Conservation (phyloP, 2,113 vertebrate genomes). For the Siphamia tubifer region DNA sequence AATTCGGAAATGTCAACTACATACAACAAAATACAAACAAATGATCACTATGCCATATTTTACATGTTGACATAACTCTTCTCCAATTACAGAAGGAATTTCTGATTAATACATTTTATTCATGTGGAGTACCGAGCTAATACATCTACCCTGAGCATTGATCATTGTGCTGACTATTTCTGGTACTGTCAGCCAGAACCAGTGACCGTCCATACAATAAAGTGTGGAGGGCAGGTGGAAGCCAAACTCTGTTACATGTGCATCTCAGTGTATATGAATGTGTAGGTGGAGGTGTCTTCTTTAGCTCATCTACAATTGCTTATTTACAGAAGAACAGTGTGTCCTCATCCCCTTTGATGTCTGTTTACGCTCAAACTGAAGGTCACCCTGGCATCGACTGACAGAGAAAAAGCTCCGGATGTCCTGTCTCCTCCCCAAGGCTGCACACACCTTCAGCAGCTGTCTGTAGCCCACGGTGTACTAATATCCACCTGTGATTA, state of each 20-base stretch:
- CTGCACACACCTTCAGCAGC: conserved; percentile 37
- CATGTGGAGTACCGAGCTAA: no score
- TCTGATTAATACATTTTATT: no score
- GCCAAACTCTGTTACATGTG: no score
- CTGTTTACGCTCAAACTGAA: conserved; percentile 31
- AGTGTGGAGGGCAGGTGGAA: conserved; percentile 4
- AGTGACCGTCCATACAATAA: no score
- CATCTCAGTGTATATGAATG: background rate
- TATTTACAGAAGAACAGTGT: conserved; percentile 21
- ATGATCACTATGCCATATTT: no score
- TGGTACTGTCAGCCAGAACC: no score
- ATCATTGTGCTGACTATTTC: no score
- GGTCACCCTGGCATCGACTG: conserved; percentile 41
- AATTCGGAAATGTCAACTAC: no score
- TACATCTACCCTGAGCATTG: no score
- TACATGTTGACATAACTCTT: no score
- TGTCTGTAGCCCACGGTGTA: conserved; percentile 38
- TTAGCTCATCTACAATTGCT: background rate
- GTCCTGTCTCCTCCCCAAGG: conserved; percentile 15
- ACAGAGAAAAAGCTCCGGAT: conserved; percentile 7
- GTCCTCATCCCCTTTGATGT: conserved; percentile 29
- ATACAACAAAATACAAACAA: no score
- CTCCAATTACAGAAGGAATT: no score
- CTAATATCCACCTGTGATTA: conserved; percentile 75
- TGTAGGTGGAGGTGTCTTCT: background rate